phyloP scores from a whole-genome alignment of 2,113 vertebrate genomes.

The Talpa occidentalis region DNA sequence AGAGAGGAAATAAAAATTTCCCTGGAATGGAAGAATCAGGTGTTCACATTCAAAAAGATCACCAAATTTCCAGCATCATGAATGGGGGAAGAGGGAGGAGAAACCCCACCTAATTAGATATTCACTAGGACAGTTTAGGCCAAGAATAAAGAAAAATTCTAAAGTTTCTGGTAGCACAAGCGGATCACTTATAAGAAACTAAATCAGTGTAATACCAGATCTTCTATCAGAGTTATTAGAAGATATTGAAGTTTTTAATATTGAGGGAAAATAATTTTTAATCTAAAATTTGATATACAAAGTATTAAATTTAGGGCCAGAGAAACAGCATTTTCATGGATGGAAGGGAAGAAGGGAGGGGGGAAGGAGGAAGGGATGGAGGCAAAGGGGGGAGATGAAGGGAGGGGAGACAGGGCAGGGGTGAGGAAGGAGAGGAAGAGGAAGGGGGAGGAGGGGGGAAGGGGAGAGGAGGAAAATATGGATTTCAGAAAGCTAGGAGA shows the following conservation, averaged over 20 bases:
- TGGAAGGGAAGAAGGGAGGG: background rate
- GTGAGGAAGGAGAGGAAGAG: background rate
- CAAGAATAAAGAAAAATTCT: background rate
- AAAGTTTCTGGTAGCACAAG: background rate
- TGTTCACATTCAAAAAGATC: slow-evolving; percentile 21
- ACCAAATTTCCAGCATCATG: background rate
- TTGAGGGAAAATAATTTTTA: background rate
- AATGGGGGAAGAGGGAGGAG: background rate
- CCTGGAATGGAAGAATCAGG: background rate
- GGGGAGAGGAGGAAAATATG: background rate
- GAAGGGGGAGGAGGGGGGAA: too few species aligned
- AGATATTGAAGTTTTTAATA: background rate
- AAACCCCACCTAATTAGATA: background rate
- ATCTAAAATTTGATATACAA: slow-evolving; percentile 3
- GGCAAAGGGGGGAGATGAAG: too few species aligned
- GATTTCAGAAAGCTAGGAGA: slow-evolving; percentile 31
- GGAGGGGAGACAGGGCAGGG: background rate
- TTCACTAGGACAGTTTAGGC: background rate
- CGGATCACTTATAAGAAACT: background rate
- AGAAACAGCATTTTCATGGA: background rate
- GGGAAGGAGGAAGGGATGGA: background rate
- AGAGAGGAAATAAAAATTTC: background rate
- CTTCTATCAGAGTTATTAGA: background rate
- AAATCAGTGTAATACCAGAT: background rate
- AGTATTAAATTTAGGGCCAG: background rate